Evolutionary conservation across 2,113 vertebrate species (phyloP).

Genomic region (Hylia prasina): DNA sequence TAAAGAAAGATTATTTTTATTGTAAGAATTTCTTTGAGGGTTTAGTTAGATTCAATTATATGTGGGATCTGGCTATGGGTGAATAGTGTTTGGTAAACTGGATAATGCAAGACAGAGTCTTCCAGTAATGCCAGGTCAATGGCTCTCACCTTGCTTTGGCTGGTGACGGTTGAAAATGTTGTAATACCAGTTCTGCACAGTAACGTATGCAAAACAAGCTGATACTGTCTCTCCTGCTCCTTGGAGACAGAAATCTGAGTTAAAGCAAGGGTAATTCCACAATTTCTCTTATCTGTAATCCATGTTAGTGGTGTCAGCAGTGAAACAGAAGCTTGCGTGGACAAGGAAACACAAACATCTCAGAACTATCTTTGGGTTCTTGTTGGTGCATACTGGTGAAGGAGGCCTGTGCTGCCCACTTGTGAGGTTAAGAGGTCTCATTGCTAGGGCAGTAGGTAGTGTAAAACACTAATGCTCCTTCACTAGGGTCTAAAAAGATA

Average conservation of each 20-base stretch:
- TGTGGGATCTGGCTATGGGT: neutral
- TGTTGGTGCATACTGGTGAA: rapidly evolving
- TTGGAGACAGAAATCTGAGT: neutral
- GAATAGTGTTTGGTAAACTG: neutral
- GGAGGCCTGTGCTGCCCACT: neutral
- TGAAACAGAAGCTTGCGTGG: rapidly evolving
- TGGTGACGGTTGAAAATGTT: neutral
- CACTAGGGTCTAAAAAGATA: neutral
- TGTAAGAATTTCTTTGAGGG: neutral
- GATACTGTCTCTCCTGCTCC: neutral
- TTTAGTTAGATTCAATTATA: neutral
- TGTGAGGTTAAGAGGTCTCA: neutral
- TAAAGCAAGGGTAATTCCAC: neutral
- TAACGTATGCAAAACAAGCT: neutral
- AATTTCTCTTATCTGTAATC: neutral
- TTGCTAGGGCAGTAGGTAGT: neutral
- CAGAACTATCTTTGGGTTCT: neutral
- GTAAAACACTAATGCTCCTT: neutral
- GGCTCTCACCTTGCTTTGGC: neutral
- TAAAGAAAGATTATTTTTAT: neutral
- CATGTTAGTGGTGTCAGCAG: neutral
- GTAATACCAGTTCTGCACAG: neutral
- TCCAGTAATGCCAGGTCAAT: neutral
- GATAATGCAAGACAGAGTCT: neutral
- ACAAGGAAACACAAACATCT: neutral